A percentile compares a stretch with the other conserved stretches of the same genome.
Evolutionary conservation across 2,888 invertebrate species (phyloP).

Genomic region (Lycophotia porphyrea): DNA sequence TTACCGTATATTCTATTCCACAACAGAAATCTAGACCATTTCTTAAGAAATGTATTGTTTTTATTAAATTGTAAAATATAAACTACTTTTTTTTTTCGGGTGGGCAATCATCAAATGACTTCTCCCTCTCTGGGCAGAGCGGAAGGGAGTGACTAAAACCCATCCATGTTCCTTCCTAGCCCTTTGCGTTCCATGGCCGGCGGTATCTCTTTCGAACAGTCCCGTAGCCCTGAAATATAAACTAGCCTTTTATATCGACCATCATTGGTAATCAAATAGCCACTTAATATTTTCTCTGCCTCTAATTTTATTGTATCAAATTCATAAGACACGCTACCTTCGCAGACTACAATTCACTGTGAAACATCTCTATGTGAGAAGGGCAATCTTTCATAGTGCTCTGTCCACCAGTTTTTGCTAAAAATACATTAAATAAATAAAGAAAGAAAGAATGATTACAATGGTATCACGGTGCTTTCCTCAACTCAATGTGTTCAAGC

Average conservation of each 20-base stretch:
- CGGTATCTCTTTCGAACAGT: too few relatives aligned
- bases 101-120: too few relatives aligned
- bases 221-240: too few relatives aligned
- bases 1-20: neutral
- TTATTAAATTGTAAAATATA: neutral
- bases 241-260: neutral
- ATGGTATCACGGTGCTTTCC: conserved; percentile 55
- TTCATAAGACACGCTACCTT: neutral
- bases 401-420: conserved; percentile 16
- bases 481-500: conserved; percentile 62
- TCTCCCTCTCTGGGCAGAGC: too few relatives aligned
- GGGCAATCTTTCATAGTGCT: conserved; percentile 46
- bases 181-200: too few relatives aligned
- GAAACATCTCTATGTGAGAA: neutral
- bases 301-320: conserved; percentile 9
- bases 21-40: neutral
- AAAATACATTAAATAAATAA: conserved; percentile 56
- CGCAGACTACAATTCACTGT: neutral
- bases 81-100: too few relatives aligned
- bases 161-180: too few relatives aligned
- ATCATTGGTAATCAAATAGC: neutral
- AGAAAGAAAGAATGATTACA: conserved; percentile 49
- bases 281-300: neutral
- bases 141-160: too few relatives aligned
- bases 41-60: neutral